Conservation (phyloP, 2,797 vertebrate species). For the Cyclopterus lumpus region DNA sequence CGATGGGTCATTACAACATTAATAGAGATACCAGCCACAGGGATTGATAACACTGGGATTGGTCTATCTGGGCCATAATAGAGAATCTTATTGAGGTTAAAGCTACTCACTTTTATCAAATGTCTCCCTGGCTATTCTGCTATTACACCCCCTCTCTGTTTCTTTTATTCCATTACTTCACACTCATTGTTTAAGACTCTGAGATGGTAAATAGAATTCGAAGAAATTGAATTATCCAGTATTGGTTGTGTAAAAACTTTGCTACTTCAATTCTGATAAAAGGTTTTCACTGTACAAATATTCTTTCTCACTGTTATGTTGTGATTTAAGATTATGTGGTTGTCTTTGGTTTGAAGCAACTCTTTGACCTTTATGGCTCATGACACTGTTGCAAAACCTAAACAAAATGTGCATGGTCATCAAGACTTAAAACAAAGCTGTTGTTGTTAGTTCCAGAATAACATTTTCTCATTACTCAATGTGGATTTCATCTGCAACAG, state of each 20-base stretch:
- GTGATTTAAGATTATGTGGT: background rate
- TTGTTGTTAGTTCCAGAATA: conserved; percentile 12
- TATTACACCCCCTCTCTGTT: conserved; percentile 2
- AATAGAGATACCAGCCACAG: conserved; percentile 5
- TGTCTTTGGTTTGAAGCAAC: conserved; percentile 21
- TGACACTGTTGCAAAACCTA: conserved; percentile 25
- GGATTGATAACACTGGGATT: conserved; percentile 45
- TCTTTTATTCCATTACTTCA: background rate
- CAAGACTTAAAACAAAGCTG: conserved; percentile 15
- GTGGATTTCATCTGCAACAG: conserved; percentile 18
- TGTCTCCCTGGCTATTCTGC: conserved; percentile 24
- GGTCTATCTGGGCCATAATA: conserved; percentile 28
- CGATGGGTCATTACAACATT: conserved; percentile 46
- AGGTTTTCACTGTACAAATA: background rate
- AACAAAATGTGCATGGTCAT: conserved; percentile 24
- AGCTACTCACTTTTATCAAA: conserved; percentile 15
- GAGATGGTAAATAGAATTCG: background rate
- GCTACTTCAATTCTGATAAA: background rate
- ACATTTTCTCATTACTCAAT: background rate
- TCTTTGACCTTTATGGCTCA: conserved; percentile 29
- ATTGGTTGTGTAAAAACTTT: background rate
- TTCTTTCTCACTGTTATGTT: conserved; percentile 5
- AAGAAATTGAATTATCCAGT: background rate
- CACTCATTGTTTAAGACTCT: background rate
- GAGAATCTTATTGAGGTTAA: conserved; percentile 37